phyloP scores from a whole-genome alignment of 2,797 vertebrate genomes.

The Rhabdomys pumilio region DNA sequence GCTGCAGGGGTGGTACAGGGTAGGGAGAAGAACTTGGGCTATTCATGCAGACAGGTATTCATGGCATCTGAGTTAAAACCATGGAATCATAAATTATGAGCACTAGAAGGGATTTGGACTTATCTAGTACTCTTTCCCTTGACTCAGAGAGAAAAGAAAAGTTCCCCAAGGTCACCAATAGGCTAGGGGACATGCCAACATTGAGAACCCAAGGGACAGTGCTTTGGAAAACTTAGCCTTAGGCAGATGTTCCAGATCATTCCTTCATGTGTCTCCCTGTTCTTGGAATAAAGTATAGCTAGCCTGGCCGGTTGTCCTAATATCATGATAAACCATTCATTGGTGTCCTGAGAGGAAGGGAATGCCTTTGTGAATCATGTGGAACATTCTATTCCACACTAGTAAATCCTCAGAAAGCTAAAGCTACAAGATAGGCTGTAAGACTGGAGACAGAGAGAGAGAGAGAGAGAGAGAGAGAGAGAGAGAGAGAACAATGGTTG shows the following conservation, averaged over 20 bases:
- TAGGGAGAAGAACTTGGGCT: neutral
- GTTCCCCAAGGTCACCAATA: neutral
- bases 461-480: neutral
- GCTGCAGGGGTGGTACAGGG: neutral
- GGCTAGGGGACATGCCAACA: neutral
- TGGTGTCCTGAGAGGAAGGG: neutral
- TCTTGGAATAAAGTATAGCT: neutral
- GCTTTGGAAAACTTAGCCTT: neutral
- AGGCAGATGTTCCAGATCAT: neutral
- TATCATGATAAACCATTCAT: neutral
- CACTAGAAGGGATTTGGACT: neutral
- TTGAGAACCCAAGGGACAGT: neutral
- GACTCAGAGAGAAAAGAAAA: neutral
- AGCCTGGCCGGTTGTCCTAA: neutral
- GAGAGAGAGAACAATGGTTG: neutral
- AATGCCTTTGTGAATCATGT: neutral
- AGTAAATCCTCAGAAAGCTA: neutral
- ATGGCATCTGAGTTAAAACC: neutral
- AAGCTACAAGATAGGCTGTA: neutral
- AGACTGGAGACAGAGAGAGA: neutral
- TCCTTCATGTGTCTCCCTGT: neutral
- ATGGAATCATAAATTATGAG: neutral
- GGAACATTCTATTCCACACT: neutral
- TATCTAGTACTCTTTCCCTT: neutral
- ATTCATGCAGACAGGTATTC: neutral